Evolutionary conservation across 2,113 vertebrate genomes (phyloP), one percentile per base, ranked within the genome.

Genomic region (Vireo altiloquus): DNA sequence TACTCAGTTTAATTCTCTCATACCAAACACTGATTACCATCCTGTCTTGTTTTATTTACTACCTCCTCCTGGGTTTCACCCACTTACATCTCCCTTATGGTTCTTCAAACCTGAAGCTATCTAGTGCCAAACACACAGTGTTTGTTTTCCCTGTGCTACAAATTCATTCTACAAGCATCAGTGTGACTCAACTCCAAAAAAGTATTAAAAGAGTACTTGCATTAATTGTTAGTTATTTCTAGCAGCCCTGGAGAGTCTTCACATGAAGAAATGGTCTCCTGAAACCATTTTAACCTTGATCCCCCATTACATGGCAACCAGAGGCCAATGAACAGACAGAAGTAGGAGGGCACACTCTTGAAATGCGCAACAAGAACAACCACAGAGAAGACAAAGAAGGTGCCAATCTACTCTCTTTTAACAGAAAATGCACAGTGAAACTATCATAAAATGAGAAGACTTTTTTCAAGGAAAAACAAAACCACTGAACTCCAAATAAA

Each of bases 171-270:
- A 75, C 50, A 49, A 86, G 68, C 79, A 83, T 56, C 60, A 35
- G 37, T 10, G 40, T 95, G 91, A 94, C 81, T 95, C 95, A 97
- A 93, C 92, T 94, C 71, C 77, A 90, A 96, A 90, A 59, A 30
- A 94, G 93, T 42, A 64, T 82, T 95, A 95, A 86, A 94, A 82
- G 31, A 2, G 30, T 88, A 77, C 85, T 91, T 88, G 93, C 94
- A 95, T 97, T 96, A 95, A 96, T 93, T 96, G 42, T 90, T 92
- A 70, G 96, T 92, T 97, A 95, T 93, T 98, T 96, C 93, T 96
- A 81, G 97, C 90, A 96, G 82, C 85, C 85, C 89, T 89, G 87
- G 95, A 94, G 95, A 96, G 94, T 87, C 69, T 91, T 96, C 95
- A 70, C 57, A 63, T 94, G 93, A 95, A 97, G 95, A 94, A 87